Evolutionary conservation across 2,113 vertebrate species (phyloP).

Genomic region (Pluvianellus socialis): DNA sequence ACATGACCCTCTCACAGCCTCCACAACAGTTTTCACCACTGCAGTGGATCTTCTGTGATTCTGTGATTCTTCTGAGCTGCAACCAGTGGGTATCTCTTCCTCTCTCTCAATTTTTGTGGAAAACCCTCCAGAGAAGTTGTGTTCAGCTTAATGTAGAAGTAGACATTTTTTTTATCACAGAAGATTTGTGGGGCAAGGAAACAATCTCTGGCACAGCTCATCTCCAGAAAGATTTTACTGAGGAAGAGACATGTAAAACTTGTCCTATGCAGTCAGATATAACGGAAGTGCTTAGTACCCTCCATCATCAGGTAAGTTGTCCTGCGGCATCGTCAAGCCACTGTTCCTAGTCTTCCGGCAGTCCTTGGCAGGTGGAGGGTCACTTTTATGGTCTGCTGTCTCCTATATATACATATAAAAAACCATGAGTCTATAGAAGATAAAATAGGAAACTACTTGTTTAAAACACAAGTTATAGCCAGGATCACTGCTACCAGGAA

Average conservation of each 20-base stretch:
- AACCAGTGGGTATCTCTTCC: not conserved
- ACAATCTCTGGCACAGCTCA: not conserved
- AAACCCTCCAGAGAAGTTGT: not conserved
- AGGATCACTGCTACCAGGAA: not conserved
- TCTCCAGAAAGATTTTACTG: not conserved
- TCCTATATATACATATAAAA: too few species aligned
- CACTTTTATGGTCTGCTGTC: too few species aligned
- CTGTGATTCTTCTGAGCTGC: too few species aligned
- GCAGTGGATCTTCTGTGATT: not conserved
- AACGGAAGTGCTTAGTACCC: constrained; percentile 28
- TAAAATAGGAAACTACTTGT: not conserved
- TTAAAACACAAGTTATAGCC: not conserved
- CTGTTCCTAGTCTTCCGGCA: not conserved
- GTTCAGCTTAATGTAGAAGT: not conserved
- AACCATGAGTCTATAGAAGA: not conserved
- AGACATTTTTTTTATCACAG: not conserved
- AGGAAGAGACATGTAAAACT: not conserved
- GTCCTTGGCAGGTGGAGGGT: constrained; percentile 17
- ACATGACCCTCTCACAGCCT: not conserved
- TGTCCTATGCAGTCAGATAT: not conserved
- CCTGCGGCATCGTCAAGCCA: not conserved
- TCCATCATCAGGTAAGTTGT: not conserved
- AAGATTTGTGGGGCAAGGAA: not conserved
- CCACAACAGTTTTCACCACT: not conserved
- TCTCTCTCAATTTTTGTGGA: not conserved